These are phyloP conservation scores for Brienomyrus longianalis DNA, from an alignment of 2,113 vertebrate genomes.

Conservation along the genomic window DNA sequence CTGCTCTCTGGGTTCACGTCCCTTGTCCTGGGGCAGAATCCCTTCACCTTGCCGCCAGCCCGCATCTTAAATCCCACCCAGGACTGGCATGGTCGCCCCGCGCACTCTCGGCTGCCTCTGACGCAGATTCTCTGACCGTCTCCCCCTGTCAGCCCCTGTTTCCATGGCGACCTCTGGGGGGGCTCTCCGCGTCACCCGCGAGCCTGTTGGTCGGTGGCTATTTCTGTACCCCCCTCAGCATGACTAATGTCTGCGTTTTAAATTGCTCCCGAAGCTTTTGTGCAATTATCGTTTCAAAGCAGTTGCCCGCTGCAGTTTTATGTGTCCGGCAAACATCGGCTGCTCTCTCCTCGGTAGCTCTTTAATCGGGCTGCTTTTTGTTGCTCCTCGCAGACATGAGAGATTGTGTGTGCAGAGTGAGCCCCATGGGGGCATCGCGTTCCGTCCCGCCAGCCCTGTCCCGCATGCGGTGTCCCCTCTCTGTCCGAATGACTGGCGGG, in stretches of 20 bases:
- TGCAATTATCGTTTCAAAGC: background rate
- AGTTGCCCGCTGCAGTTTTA: background rate
- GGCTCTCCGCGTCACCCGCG: background rate
- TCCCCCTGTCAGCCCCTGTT: background rate
- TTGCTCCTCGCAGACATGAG: background rate
- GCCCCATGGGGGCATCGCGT: background rate
- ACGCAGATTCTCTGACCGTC: background rate
- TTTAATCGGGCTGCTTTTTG: background rate
- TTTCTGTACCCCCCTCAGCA: background rate
- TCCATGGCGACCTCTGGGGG: constrained; percentile 14
- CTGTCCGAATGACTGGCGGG: background rate
- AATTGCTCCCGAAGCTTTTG: background rate
- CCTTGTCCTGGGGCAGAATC: background rate
- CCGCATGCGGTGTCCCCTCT: background rate
- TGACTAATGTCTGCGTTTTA: background rate
- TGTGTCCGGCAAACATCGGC: background rate
- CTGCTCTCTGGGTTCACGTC: background rate
- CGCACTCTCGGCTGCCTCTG: background rate
- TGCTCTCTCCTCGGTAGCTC: background rate
- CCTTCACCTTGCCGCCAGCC: background rate
- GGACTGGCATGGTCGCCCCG: background rate
- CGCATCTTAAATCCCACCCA: background rate
- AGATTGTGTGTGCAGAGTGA: background rate
- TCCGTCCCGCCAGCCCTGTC: background rate
- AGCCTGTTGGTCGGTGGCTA: background rate